phyloP scores from a whole-genome alignment of 2,797 vertebrate genomes.

The Lutjanus argentimaculatus region DNA sequence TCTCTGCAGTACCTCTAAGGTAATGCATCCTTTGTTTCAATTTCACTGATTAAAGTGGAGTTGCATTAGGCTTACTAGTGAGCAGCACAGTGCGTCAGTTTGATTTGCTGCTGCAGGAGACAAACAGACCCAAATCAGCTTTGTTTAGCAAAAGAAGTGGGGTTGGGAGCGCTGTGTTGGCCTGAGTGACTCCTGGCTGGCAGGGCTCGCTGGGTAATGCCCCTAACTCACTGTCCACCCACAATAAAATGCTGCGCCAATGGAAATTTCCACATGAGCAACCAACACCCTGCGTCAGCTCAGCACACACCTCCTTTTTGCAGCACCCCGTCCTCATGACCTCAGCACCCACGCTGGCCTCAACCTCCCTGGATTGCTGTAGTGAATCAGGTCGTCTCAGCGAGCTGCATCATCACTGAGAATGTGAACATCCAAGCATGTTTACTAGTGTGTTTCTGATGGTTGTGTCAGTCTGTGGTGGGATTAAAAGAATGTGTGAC shows the following conservation, averaged over 20 bases:
- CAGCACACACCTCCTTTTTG: constrained; percentile 26
- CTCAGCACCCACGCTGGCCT: constrained; percentile 31
- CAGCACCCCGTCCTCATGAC: constrained; percentile 38
- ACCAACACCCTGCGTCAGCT: constrained; percentile 56
- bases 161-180: constrained; percentile 19
- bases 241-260: constrained; percentile 63
- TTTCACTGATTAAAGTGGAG: constrained; percentile 10
- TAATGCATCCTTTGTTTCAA: constrained; percentile 9
- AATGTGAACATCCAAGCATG: not conserved
- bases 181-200: constrained; percentile 28
- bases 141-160: constrained; percentile 27
- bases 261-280: constrained; percentile 77
- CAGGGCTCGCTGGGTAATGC: constrained; percentile 35
- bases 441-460: not conserved
- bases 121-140: constrained; percentile 36
- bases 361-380: not conserved
- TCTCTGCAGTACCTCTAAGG: not conserved
- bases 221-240: constrained; percentile 54
- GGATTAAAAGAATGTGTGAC: constrained; percentile 29
- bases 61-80: constrained; percentile 5
- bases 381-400: not conserved
- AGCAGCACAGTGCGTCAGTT: constrained; percentile 8
- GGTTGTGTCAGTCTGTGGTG: not conserved
- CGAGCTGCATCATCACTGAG: not conserved
- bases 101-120: constrained; percentile 47